Conservation (phyloP, 2,113 vertebrate genomes). For the Casuarius casuarius region DNA sequence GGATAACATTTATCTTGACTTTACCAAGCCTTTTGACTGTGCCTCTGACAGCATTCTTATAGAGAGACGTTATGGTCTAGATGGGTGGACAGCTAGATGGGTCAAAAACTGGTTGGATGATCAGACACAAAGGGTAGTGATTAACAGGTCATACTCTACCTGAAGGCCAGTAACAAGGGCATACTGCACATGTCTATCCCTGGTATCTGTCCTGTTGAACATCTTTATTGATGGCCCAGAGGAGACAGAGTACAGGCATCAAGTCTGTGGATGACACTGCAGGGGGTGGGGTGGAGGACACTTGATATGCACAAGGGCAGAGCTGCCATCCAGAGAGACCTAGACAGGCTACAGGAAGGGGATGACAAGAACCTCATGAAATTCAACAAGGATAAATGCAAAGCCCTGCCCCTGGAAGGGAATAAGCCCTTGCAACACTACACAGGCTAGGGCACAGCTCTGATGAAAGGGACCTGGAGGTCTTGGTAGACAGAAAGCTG, state of each 20-base stretch:
- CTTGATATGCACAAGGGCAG: neutral
- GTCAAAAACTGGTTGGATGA: neutral
- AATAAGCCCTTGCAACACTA: no score
- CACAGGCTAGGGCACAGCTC: neutral
- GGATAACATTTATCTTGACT: neutral
- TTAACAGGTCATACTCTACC: neutral
- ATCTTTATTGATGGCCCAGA: neutral
- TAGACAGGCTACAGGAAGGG: neutral
- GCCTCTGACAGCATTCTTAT: neutral
- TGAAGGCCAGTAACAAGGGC: neutral
- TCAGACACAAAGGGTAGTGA: neutral
- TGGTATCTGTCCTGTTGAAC: neutral
- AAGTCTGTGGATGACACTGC: neutral
- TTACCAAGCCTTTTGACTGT: neutral
- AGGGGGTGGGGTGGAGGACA: neutral
- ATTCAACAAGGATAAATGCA: neutral
- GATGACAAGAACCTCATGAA: neutral
- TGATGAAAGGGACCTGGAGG: neutral
- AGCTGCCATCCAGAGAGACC: neutral
- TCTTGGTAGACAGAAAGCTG: neutral
- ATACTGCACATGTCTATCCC: neutral
- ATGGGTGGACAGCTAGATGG: neutral
- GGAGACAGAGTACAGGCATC: neutral
- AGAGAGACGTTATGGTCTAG: neutral
- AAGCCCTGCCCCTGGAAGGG: neutral